Percentiles rank a stretch among this genome's conserved stretches.
phyloP scores from a whole-genome alignment of 2,888 invertebrate genomes.

The Sussaba pulchella region DNA sequence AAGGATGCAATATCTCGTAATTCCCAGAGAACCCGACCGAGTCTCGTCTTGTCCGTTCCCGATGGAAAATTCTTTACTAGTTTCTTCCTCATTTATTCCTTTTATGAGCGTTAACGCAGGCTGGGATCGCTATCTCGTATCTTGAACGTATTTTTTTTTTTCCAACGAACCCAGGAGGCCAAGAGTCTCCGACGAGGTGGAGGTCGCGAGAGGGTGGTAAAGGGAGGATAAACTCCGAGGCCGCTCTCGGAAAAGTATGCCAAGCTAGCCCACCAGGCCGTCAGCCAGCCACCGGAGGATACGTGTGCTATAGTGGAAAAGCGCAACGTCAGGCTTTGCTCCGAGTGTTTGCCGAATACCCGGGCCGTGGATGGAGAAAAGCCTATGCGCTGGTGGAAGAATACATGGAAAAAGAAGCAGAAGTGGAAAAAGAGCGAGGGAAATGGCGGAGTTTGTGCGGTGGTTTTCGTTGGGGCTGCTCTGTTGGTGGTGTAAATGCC shows the following conservation, averaged over 20 bases:
- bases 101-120: not conserved
- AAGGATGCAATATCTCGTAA: conserved; percentile 26
- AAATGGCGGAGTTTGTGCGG: conserved; percentile 15
- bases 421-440: conserved; percentile 8
- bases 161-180: conserved; percentile 45
- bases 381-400: conserved; percentile 45
- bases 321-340: conserved; percentile 72
- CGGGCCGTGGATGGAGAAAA: conserved; percentile 35
- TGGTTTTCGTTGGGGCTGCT: conserved; percentile 20
- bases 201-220: conserved; percentile 16
- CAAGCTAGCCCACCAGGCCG: too few species aligned
- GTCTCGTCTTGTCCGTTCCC: conserved; percentile 28
- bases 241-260: conserved; percentile 45
- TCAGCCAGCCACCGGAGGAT: conserved; percentile 51
- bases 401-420: conserved; percentile 40
- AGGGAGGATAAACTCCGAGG: conserved; percentile 32
- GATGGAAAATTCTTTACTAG: not conserved
- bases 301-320: conserved; percentile 59
- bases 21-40: conserved; percentile 13
- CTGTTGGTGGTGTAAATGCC: conserved; percentile 29
- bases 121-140: conserved; percentile 38
- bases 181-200: conserved; percentile 54
- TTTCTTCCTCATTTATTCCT: conserved; percentile 25
- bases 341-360: conserved; percentile 73
- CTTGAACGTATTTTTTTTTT: conserved; percentile 33